A percentile compares a stretch with the other conserved stretches of the same genome.
phyloP scores from a whole-genome alignment of 2,113 vertebrate species.

The Mormoops blainvillei region DNA sequence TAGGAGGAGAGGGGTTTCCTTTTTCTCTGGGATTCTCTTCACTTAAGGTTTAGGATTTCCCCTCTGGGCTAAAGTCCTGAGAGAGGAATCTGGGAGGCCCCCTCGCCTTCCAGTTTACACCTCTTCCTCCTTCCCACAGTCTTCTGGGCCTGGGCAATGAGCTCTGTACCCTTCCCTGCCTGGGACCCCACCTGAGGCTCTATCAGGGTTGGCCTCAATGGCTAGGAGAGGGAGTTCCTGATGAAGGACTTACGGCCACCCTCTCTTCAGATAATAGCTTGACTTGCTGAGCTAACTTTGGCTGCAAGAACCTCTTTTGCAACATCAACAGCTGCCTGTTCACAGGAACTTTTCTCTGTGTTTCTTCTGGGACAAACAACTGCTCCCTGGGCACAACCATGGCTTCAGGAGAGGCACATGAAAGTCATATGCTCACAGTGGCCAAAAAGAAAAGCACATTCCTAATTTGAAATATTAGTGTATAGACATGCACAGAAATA shows the following conservation, averaged over 20 bases:
- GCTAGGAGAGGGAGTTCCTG: accelerated
- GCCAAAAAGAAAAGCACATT: not conserved
- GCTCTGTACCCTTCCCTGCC: too few species aligned
- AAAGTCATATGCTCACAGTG: not conserved
- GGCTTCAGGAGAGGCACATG: accelerated
- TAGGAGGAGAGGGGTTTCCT: accelerated
- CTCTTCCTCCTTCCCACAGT: too few species aligned
- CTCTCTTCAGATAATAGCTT: not conserved
- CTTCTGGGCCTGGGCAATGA: too few species aligned
- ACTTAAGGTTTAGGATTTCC: too few species aligned
- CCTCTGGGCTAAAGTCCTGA: too few species aligned
- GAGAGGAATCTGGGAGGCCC: accelerated
- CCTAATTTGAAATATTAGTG: not conserved
- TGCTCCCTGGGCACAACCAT: accelerated
- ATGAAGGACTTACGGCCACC: accelerated
- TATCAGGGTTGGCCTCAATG: accelerated
- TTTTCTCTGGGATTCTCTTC: not conserved
- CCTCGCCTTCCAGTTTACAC: accelerated
- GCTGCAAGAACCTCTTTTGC: too few species aligned
- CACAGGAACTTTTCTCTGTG: not conserved
- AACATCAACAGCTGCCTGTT: not conserved
- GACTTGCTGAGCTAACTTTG: not conserved
- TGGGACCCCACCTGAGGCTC: not conserved
- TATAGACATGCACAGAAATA: accelerated
- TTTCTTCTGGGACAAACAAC: not conserved